Conservation (phyloP, 2,113 vertebrate species). For the Siniperca knerii region DNA sequence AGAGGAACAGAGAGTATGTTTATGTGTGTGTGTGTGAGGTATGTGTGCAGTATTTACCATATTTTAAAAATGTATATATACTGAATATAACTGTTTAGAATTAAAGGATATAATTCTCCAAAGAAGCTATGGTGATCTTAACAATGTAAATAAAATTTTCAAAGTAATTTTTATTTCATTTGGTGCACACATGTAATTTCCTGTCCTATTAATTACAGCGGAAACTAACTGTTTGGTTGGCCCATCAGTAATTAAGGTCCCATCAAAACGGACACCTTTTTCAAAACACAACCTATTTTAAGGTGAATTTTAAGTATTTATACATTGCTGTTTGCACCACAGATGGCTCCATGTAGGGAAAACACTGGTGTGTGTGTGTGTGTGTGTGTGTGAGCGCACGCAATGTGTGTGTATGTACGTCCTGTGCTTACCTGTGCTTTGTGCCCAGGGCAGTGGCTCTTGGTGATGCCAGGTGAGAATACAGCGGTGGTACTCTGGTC, state of each 20-base stretch:
- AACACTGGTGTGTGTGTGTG: background rate
- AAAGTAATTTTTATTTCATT: background rate
- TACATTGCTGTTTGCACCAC: background rate
- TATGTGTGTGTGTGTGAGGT: background rate
- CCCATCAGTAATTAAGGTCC: background rate
- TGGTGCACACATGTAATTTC: background rate
- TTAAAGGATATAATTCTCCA: background rate
- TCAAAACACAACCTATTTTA: background rate
- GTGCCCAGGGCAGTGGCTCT: constrained; percentile 99
- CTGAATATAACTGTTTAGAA: background rate
- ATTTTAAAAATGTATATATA: background rate
- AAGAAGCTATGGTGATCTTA: background rate
- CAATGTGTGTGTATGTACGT: constrained; percentile 56
- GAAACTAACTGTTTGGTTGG: background rate
- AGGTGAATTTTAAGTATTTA: background rate
- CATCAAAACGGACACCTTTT: background rate
- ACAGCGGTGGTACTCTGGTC: constrained; percentile 99
- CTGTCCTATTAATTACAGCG: background rate
- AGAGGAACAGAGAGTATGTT: background rate
- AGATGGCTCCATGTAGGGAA: background rate
- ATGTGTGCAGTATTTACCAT: constrained; percentile 74
- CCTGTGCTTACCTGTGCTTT: constrained; percentile 93
- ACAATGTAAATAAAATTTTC: no score
- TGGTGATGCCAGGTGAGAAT: constrained; percentile 99
- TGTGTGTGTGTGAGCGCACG: constrained; percentile 53